These are phyloP conservation scores for Atherinosoma microstoma DNA, from an alignment of 2,797 vertebrate species.

Conservation along the genomic window DNA sequence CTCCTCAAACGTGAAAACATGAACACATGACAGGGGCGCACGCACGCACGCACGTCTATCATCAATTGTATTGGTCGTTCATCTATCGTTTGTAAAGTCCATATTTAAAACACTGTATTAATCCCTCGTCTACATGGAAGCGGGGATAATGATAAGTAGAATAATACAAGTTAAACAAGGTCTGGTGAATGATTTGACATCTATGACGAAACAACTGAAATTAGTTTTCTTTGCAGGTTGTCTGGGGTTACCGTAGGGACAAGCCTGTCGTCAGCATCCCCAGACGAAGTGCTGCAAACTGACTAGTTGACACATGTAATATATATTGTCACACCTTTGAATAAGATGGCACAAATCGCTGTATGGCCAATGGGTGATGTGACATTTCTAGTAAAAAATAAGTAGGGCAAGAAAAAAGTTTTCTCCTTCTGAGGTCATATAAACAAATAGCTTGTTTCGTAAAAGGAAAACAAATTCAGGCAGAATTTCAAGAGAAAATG, in stretches of 20 bases:
- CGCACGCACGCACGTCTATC: no score
- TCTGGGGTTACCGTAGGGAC: background rate
- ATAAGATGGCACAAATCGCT: background rate
- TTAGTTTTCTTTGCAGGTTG: background rate
- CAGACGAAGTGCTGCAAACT: background rate
- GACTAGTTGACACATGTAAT: slow-evolving; percentile 1
- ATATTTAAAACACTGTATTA: background rate
- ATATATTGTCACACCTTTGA: background rate
- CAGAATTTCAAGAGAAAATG: slow-evolving; percentile 15
- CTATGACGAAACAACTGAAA: background rate
- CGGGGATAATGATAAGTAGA: background rate
- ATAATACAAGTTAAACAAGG: slow-evolving; percentile 8
- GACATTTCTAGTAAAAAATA: slow-evolving; percentile 9
- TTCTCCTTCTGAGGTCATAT: background rate
- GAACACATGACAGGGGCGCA: slow-evolving; percentile 3
- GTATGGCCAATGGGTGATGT: background rate
- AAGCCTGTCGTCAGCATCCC: background rate
- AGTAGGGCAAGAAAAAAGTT: slow-evolving; percentile 6
- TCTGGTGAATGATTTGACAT: background rate
- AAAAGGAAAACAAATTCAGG: background rate
- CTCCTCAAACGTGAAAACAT: slow-evolving; percentile 10
- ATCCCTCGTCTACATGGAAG: background rate
- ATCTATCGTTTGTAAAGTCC: background rate
- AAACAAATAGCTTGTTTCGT: slow-evolving; percentile 11
- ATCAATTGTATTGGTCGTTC: no score